Evolutionary conservation across 2,888 invertebrate species (phyloP).

Genomic region (Trichogramma dendrolimi): DNA sequence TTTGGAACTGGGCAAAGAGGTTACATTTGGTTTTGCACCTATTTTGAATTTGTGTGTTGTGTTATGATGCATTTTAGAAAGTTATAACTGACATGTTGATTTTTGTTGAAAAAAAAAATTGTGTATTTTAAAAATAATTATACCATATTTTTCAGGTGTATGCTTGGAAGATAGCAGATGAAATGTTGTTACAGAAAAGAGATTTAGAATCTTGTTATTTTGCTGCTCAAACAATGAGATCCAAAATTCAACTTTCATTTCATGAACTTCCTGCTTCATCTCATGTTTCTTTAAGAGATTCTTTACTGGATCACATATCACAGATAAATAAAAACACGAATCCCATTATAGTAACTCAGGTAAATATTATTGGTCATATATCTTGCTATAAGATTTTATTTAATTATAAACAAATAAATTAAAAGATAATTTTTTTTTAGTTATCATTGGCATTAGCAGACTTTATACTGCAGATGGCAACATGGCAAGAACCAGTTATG

Average conservation of each 20-base stretch:
- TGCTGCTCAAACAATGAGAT: slow-evolving; percentile 96
- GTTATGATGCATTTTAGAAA: too few relatives aligned
- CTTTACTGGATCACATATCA: slow-evolving; percentile 81
- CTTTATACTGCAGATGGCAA: slow-evolving; percentile 85
- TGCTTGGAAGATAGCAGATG: slow-evolving; percentile 96
- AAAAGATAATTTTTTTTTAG: slow-evolving; percentile 46
- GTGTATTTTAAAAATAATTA: not conserved
- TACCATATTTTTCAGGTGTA: slow-evolving; percentile 66
- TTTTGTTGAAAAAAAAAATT: not conserved
- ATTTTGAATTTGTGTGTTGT: too few relatives aligned
- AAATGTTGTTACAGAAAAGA: slow-evolving; percentile 81
- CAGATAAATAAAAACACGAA: slow-evolving; percentile 76
- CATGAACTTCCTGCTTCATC: slow-evolving; percentile 85
- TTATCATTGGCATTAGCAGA: slow-evolving; percentile 90
- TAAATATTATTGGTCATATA: slow-evolving; percentile 32
- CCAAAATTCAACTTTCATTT: slow-evolving; percentile 88
- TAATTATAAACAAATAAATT: slow-evolving; percentile 4
- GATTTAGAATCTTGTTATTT: slow-evolving; percentile 93
- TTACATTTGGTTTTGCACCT: slow-evolving; percentile 5
- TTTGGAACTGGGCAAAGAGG: slow-evolving; percentile 9
- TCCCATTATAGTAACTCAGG: slow-evolving; percentile 81
- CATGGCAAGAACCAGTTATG: slow-evolving; percentile 84
- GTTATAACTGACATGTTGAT: not conserved
- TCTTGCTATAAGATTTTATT: slow-evolving; percentile 4
- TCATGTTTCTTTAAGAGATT: slow-evolving; percentile 82